Percentiles rank a stretch among this genome's conserved stretches.
These are phyloP conservation scores for Microchrysa polita DNA, from an alignment of 2,888 invertebrate genomes.

Conservation along the genomic window DNA sequence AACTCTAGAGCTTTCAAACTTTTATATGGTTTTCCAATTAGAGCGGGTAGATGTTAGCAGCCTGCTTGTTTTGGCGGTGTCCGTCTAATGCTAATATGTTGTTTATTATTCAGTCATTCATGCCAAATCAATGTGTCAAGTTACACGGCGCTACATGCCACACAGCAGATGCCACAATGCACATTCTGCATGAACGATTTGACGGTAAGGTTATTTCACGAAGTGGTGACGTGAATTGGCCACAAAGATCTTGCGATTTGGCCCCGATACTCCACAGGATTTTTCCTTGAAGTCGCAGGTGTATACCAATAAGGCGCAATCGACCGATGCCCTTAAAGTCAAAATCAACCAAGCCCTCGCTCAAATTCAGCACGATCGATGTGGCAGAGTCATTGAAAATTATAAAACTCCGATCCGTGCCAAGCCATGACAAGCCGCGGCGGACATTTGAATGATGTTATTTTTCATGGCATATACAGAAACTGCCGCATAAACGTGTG, in stretches of 20 bases:
- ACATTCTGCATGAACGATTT: no score
- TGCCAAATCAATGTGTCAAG: no score
- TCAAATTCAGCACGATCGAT: conserved; percentile 56
- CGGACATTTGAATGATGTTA: conserved; percentile 25
- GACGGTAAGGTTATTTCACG: background rate
- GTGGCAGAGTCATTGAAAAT: conserved; percentile 54
- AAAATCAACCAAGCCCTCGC: conserved; percentile 52
- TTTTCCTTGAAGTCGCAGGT: background rate
- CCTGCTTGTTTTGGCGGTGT: no score
- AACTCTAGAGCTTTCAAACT: no score
- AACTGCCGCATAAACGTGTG: no score
- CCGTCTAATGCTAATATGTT: no score
- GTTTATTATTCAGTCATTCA: no score
- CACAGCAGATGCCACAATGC: no score
- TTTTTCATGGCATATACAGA: no score
- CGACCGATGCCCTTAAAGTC: conserved; percentile 52
- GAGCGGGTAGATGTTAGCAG: no score
- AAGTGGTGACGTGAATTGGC: background rate
- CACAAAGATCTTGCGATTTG: conserved; percentile 3
- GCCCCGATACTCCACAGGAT: background rate
- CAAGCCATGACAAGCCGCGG: conserved; percentile 31
- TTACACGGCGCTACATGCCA: no score
- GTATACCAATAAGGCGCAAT: conserved; percentile 53
- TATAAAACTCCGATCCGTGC: conserved; percentile 51
- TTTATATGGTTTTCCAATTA: no score